These are phyloP conservation scores for Drosophila repleta DNA, from an alignment of 1,140 invertebrate species.

Conservation along the genomic window DNA sequence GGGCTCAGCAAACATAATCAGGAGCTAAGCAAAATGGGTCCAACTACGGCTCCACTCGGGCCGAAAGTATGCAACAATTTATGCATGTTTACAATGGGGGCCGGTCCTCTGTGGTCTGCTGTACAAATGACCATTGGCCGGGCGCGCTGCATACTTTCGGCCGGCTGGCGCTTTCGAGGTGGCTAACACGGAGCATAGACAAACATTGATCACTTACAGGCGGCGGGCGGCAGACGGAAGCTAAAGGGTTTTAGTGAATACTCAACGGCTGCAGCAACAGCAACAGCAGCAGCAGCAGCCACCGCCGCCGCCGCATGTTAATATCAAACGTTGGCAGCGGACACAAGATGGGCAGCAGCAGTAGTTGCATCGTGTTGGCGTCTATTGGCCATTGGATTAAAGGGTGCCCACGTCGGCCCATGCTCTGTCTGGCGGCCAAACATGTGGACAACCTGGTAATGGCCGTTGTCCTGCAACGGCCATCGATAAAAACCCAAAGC, in stretches of 20 bases:
- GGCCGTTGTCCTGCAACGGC: constrained; percentile 43
- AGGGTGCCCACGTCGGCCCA: constrained; percentile 34
- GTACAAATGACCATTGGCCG: constrained; percentile 50
- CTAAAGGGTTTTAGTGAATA: too few relatives aligned
- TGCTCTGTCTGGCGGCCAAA: constrained; percentile 11
- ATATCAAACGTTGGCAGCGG: constrained; percentile 42
- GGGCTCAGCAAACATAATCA: constrained; percentile 74
- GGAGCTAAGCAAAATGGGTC: constrained; percentile 66
- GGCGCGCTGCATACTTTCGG: constrained; percentile 47
- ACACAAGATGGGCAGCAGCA: neutral
- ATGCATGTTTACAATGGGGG: constrained; percentile 79
- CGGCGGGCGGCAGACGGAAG: constrained; percentile 50
- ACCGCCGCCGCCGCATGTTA: constrained; percentile 63
- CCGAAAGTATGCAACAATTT: constrained; percentile 78
- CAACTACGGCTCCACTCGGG: constrained; percentile 22
- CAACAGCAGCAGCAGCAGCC: neutral
- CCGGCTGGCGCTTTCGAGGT: constrained; percentile 22
- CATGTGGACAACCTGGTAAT: constrained; percentile 41
- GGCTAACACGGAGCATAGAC: constrained; percentile 69
- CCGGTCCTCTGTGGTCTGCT: constrained; percentile 10
- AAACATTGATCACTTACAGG: constrained; percentile 80
- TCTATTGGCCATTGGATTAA: constrained; percentile 74
- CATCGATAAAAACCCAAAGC: constrained; percentile 58
- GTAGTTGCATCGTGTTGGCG: constrained; percentile 41
- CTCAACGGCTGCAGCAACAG: constrained; percentile 33